Base-by-base conservation (phyloP, 2,888 invertebrate species). In the Parochlus steinenii region DNA sequence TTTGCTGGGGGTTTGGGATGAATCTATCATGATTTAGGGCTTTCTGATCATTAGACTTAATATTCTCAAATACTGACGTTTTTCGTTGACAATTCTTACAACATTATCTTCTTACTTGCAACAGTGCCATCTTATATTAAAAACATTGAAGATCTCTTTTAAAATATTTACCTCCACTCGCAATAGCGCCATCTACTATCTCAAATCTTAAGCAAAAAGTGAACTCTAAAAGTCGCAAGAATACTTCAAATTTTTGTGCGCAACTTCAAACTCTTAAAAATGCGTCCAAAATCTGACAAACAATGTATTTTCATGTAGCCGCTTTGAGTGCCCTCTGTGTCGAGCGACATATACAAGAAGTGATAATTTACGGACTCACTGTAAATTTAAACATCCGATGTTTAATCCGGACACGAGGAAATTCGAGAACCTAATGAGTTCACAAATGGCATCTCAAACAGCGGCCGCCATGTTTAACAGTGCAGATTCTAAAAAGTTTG, bases 291-390 rank as follows among this genome's bases (percentile, higher is more conserved):
- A 23, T n/a, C n/a, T n/a, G n/a, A n/a, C n/a, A 23, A 23, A 23
- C 23, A 23, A n/a, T 23, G 23, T 83, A 70, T 83, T 83, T 58
- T n/a, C n/a, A n/a, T n/a, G n/a, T n/a, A 85, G 85, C 55, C 75
- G 81, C 59, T 85, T 83, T 70, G 82, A 83, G 71, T 85, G 85
- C 63, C 83, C 83, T 58, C 72, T 85, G 60, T 85, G 85, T 67
- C 77, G 79, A 62, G 82, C 83, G 60, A 83, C 82, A 51, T 85
- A 85, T 69, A 85, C 85, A 57, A 76, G 85, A 65, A 83, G 83
- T 63, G 85, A 85, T 72, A 85, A 85, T 65, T 74, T 85, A 63
- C 79, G 83, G 61, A 82, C 83, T 61, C 85, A 85, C 68, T 83
- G 82, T 74, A 82, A 83, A 71, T 82, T 81, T 71, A 85, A 85